Evolutionary conservation across 2,888 invertebrate species (phyloP).

Genomic region (Cephus runcator): DNA sequence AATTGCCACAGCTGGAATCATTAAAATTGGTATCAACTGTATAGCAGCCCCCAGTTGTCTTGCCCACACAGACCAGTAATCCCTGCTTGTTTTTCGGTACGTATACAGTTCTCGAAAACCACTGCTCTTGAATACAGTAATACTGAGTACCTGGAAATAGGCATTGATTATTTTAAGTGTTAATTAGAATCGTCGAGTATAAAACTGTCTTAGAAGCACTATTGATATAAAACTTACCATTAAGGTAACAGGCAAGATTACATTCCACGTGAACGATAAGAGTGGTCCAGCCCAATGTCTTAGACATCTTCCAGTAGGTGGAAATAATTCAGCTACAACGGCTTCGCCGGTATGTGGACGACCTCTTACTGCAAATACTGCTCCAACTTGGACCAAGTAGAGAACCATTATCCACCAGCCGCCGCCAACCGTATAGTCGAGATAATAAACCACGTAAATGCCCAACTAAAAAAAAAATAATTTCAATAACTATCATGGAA

Average conservation of each 20-base stretch:
- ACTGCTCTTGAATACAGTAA: slow-evolving; percentile 79
- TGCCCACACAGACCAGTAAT: slow-evolving; percentile 85
- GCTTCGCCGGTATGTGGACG: slow-evolving; percentile 86
- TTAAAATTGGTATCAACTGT: slow-evolving; percentile 80
- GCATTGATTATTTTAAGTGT: background rate
- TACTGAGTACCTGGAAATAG: slow-evolving; percentile 70
- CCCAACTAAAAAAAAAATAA: slow-evolving; percentile 71
- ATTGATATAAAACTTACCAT: slow-evolving; percentile 70
- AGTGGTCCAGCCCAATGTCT: slow-evolving; percentile 75
- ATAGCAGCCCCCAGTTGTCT: slow-evolving; percentile 78
- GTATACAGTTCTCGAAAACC: slow-evolving; percentile 75
- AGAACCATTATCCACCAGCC: slow-evolving; percentile 88
- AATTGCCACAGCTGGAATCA: slow-evolving; percentile 79
- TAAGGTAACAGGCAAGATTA: slow-evolving; percentile 83
- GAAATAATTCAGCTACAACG: slow-evolving; percentile 72
- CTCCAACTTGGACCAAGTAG: slow-evolving; percentile 80
- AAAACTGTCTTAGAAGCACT: background rate
- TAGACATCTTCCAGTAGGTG: slow-evolving; percentile 66
- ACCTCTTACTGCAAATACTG: slow-evolving; percentile 88
- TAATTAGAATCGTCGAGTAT: background rate
- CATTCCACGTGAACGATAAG: slow-evolving; percentile 88
- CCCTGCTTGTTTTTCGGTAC: slow-evolving; percentile 71
- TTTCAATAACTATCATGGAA: background rate
- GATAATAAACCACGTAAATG: slow-evolving; percentile 82
- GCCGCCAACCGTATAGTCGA: slow-evolving; percentile 86